Base-by-base conservation (phyloP, 2,113 vertebrate species). In the Sarotherodon lohbergeri region DNA sequence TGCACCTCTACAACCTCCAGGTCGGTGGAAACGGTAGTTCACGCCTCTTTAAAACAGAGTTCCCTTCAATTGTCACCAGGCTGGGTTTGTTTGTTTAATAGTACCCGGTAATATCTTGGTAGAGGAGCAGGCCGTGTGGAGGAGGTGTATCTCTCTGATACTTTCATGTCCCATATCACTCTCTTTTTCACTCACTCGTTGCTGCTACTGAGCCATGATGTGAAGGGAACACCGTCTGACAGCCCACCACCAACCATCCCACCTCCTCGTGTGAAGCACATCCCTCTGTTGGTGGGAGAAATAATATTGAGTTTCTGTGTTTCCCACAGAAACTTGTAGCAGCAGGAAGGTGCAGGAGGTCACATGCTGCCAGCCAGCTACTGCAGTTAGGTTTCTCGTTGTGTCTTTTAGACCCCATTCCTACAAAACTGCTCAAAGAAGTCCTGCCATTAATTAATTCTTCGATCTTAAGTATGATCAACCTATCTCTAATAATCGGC, bases 261-360 rank as follows among this genome's bases (percentile, higher is more conserved):
- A 82, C 81, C 80, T 81, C 61, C 89, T 24, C 27, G 22, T 73
- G 76, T 80, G 56, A 85, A 91, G 84, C 46, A 79, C 92, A 92
- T 92, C 92, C 57, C 91, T 79, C 86, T 71, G 80, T 83, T 86
- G 90, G 89, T 85, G 92, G 85, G 90, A 94, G 91, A 86, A 94
- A 93, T 87, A 95, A 95, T 91, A 94, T 90, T 92, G 88, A 88
- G 86, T 91, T 93, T 94, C 91, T 86, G 56, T 50, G 82, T 94
- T 95, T 95, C 94, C 95, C 96, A 95, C 90, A 93, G 93, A 93
- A 90, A 79, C 29, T 85, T 16, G 14, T 57, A 48, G 50, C 68
- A 3, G 66, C 12, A 16, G 85, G 85, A 86, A 50, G 4, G 66
- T 39, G 71, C 34, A 59, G 87, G 80, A 89, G 90, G 86, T 94